Percentiles rank a stretch among this genome's conserved stretches.
phyloP scores from a whole-genome alignment of 2,888 invertebrate genomes.

The Byasa hedistus region DNA sequence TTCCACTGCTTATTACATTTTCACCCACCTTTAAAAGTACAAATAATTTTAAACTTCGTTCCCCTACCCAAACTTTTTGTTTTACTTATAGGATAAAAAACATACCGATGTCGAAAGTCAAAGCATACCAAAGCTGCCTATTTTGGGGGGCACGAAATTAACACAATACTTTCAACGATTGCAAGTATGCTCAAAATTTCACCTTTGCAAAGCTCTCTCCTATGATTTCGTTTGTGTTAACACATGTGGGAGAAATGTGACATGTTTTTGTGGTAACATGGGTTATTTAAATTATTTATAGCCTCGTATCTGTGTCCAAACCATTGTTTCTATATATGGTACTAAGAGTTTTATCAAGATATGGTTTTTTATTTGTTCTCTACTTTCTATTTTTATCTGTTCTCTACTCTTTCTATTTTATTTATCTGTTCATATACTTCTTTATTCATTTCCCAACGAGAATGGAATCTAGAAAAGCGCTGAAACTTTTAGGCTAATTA shows the following conservation, averaged over 20 bases:
- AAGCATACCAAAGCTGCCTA: conserved; percentile 57
- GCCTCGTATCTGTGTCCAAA: no score
- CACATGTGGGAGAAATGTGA: conserved; percentile 31
- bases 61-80: not conserved
- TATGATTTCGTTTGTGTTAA: conserved; percentile 33
- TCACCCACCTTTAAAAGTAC: not conserved
- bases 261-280: conserved; percentile 33
- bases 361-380: no score
- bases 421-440: no score
- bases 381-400: no score
- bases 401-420: no score
- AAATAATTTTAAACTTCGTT: not conserved
- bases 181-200: conserved; percentile 53
- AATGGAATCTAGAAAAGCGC: no score
- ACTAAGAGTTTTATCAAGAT: no score
- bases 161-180: conserved; percentile 57
- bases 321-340: no score
- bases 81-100: conserved; percentile 1
- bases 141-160: conserved; percentile 50
- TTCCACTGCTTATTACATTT: not conserved
- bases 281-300: not conserved
- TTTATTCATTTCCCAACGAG: no score
- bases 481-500: no score
- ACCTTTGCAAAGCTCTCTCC: conserved; percentile 47
- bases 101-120: conserved; percentile 39